A percentile compares a stretch with the other conserved stretches of the same genome.
Conservation (phyloP, 2,113 vertebrate genomes). For the Macquaria australasica region DNA sequence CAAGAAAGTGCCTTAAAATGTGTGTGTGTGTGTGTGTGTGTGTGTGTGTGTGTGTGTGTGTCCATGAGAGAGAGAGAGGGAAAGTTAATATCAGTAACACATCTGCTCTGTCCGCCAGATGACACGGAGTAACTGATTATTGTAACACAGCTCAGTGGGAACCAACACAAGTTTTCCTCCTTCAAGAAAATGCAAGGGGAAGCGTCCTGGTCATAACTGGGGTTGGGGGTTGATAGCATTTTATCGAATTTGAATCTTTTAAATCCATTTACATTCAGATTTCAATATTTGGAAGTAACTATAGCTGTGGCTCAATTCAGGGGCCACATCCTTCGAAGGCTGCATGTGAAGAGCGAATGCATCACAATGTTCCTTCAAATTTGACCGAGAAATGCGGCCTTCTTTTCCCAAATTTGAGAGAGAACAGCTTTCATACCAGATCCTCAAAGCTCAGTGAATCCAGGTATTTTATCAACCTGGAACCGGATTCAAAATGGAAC, state of each 20-base stretch:
- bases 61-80: background rate
- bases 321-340: no score
- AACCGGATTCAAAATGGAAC: no score
- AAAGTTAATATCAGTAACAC: slow-evolving; percentile 14
- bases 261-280: no score
- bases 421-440: no score
- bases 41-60: slow-evolving; percentile 6
- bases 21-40: slow-evolving; percentile 6
- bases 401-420: no score
- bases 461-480: no score
- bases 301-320: no score
- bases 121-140: slow-evolving; percentile 17
- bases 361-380: no score
- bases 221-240: background rate
- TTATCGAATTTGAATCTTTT: background rate
- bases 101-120: slow-evolving; percentile 36
- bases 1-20: slow-evolving; percentile 3
- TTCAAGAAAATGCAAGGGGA: background rate
- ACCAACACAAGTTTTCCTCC: background rate
- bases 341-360: no score
- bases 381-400: no score
- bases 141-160: slow-evolving; percentile 20
- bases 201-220: background rate
- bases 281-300: no score
- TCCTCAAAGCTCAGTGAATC: no score